Base-by-base conservation (phyloP, 2,888 invertebrate genomes). In the Globia sparganii region DNA sequence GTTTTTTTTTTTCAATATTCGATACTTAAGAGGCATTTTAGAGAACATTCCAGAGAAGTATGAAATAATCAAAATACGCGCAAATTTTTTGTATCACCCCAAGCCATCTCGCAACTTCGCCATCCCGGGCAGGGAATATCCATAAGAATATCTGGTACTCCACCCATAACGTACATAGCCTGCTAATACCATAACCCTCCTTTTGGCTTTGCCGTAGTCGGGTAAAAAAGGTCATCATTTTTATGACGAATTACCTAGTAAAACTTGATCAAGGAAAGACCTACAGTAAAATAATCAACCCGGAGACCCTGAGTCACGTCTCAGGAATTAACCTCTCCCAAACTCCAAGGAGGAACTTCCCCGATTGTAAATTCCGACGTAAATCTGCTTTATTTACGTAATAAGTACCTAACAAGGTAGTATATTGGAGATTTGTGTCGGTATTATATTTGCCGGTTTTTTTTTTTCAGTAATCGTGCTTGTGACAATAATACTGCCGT, bases 221-320 rank as follows among this genome's bases (percentile, higher is more conserved):
- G 3, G 18, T n/a, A n/a, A 11, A 56, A 58, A 43, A n/a, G 13
- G 9, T 21, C 11, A 25, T 40, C 5, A 18, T 25, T 46, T 11
- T 37, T 31, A 37, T 75, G 72, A 43, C 49, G 40, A n/a, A 79
- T 25, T 40, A 49, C 0, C 0, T 34, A n/a, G 25, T 46, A 31
- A 31, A 40, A n/a, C 9, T 28, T 71, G 13, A 73, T 81, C 28
- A 75, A 75, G 75, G 75, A 81, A 81, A 59, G 1, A n/a, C 25
- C n/a, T 64, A 40, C 34, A 15, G 4, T 18, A 65, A 65, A 78
- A 6, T 6, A 28, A 28, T 56, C 34, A 34, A 58, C 61, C 31
- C 21, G 28, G 34, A 46, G 18, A 21, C 34, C n/a, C 18, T 79
- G 67, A 82, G 18, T 64, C 62, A 79, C 15, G 18, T 59, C 34